Conservation (phyloP, 2,797 vertebrate genomes). For the Acrossocheilus wenchowensis region DNA sequence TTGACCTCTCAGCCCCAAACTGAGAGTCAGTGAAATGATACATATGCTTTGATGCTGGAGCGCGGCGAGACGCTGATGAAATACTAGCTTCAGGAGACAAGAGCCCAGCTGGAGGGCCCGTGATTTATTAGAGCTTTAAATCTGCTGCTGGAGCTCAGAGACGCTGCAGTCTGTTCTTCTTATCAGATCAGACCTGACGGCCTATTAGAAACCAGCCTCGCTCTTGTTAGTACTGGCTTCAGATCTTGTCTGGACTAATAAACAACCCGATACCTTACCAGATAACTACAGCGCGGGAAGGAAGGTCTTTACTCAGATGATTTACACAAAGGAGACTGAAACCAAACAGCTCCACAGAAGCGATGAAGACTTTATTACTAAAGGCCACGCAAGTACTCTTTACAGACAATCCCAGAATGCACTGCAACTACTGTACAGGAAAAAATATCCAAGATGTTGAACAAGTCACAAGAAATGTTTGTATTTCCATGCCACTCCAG, state of each 20-base stretch:
- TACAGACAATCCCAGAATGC: neutral
- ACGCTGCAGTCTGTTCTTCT: conserved; percentile 10
- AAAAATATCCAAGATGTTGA: neutral
- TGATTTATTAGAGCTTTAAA: conserved; percentile 51
- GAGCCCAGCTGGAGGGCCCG: neutral
- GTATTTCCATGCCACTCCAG: neutral
- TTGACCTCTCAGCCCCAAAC: conserved; percentile 45
- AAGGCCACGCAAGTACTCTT: neutral
- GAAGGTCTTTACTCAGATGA: neutral
- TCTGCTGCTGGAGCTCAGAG: neutral
- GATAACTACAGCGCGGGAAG: neutral
- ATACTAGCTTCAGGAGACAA: neutral
- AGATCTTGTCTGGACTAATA: conserved; percentile 42
- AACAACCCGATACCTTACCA: conserved; percentile 23
- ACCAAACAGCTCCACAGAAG: neutral
- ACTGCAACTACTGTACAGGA: neutral
- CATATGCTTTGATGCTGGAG: conserved; percentile 34
- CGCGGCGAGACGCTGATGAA: neutral
- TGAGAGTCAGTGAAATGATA: neutral
- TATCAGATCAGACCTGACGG: conserved; percentile 41
- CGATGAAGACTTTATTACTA: neutral
- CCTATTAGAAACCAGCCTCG: neutral
- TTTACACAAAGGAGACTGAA: conserved; percentile 17
- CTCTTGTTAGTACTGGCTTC: conserved; percentile 18
- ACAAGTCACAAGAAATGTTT: neutral